A percentile compares a stretch with the other conserved stretches of the same genome.
These are phyloP conservation scores for Ailuropoda melanoleuca DNA, from an alignment of 2,113 vertebrate species.

Conservation along the genomic window DNA sequence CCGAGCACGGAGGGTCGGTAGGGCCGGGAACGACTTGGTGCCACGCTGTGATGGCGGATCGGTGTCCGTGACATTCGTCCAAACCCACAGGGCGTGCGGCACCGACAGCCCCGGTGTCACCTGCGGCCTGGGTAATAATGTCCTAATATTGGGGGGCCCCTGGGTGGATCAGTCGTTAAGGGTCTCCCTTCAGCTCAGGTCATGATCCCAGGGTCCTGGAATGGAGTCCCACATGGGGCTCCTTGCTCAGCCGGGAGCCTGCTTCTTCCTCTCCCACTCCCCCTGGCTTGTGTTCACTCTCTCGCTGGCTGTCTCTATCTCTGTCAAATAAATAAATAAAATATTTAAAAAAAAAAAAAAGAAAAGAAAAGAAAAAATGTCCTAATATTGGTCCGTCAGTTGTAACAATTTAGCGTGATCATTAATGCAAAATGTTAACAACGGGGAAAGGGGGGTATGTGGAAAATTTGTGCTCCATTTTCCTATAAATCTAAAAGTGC, in stretches of 20 bases:
- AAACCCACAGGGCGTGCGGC: neutral
- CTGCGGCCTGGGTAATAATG: neutral
- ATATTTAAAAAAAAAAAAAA: no score
- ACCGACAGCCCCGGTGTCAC: neutral
- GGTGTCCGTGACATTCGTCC: neutral
- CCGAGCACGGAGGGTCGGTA: neutral
- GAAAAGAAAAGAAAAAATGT: neutral
- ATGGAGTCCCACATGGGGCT: no score
- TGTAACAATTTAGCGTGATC: neutral
- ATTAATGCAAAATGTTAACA: neutral
- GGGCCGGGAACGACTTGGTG: neutral
- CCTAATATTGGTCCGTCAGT: no score
- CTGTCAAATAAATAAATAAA: no score
- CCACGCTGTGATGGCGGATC: rapidly evolving
- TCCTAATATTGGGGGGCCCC: no score
- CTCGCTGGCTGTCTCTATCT: no score
- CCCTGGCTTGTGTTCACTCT: no score
- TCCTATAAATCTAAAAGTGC: neutral
- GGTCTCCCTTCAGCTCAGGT: no score
- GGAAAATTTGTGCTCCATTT: neutral
- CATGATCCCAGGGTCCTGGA: no score
- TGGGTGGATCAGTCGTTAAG: no score
- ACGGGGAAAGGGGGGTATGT: rapidly evolving
- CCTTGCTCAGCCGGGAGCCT: no score
- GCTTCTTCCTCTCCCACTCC: no score